Conservation (phyloP, 2,113 vertebrate species). For the Cranoglanis bouderius region DNA sequence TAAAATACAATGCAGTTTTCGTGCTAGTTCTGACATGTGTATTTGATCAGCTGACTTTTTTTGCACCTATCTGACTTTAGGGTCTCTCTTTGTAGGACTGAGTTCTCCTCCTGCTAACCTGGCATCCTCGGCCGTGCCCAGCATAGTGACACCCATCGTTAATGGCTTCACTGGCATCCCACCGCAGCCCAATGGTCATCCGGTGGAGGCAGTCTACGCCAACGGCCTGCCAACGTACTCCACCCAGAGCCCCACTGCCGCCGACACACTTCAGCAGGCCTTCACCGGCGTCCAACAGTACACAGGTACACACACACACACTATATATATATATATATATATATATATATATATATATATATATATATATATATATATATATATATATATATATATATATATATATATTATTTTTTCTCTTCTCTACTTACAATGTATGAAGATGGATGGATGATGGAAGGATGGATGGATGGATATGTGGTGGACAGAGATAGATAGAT, state of each 20-base stretch:
- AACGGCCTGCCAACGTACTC: conserved; percentile 83
- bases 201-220: conserved; percentile 82
- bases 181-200: conserved; percentile 80
- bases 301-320: conserved; percentile 71
- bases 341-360: too few species aligned
- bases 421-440: too few species aligned
- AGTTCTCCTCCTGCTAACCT: conserved; percentile 80
- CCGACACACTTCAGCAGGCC: conserved; percentile 83
- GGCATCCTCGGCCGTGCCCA: conserved; percentile 76
- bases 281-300: conserved; percentile 87
- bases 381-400: too few species aligned
- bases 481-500: background rate
- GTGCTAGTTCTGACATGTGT: background rate
- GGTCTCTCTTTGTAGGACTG: conserved; percentile 68
- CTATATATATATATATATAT: too few species aligned
- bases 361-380: too few species aligned
- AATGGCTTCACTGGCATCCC: conserved; percentile 82
- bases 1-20: background rate
- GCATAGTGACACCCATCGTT: conserved; percentile 80
- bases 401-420: too few species aligned
- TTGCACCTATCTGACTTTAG: background rate
- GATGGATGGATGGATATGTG: background rate
- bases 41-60: background rate
- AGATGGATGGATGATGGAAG: background rate
- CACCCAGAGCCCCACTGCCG: conserved; percentile 83